Evolutionary conservation across 2,113 vertebrate species (phyloP).

Genomic region (Pholis gunnellus): DNA sequence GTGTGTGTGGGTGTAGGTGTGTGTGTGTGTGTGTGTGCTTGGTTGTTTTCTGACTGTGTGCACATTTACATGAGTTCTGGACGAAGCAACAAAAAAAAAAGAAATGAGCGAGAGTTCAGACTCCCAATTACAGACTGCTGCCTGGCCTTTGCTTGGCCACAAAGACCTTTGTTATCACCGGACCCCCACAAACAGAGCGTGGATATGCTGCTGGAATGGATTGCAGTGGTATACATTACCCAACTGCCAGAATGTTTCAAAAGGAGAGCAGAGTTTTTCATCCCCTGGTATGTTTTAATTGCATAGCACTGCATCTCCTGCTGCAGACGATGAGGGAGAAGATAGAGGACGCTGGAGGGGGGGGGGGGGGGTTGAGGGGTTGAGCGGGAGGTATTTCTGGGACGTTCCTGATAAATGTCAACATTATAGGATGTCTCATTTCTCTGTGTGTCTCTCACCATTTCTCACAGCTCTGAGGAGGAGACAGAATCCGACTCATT

Average conservation of each 20-base stretch:
- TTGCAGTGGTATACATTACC: conserved; percentile 71
- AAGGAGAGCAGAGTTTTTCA: conserved; percentile 72
- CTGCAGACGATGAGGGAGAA: conserved; percentile 55
- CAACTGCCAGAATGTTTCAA: conserved; percentile 69
- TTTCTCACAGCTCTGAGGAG: conserved; percentile 54
- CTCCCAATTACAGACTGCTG: conserved; percentile 76
- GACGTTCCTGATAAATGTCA: conserved; percentile 77
- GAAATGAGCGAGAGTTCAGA: conserved; percentile 69
- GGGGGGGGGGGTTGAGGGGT: conserved; percentile 37
- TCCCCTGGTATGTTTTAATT: conserved; percentile 82
- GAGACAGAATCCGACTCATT: conserved; percentile 57
- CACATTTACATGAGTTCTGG: conserved; percentile 61
- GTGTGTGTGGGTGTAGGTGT: conserved; percentile 17
- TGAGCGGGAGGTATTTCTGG: conserved; percentile 66
- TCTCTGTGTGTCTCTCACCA: conserved; percentile 52
- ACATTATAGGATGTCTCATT: conserved; percentile 73
- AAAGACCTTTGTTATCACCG: conserved; percentile 81
- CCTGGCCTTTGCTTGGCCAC: conserved; percentile 70
- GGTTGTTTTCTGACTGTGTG: conserved; percentile 25
- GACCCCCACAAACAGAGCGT: conserved; percentile 72
- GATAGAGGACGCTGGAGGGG: conserved; percentile 35
- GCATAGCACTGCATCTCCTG: conserved; percentile 59
- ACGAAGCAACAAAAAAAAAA: conserved; percentile 21
- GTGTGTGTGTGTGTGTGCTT: conserved; percentile 23
- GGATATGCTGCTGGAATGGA: conserved; percentile 71